A percentile compares a stretch with the other conserved stretches of the same genome.
phyloP scores from a whole-genome alignment of 2,888 invertebrate species.

The Julus scandinavius region DNA sequence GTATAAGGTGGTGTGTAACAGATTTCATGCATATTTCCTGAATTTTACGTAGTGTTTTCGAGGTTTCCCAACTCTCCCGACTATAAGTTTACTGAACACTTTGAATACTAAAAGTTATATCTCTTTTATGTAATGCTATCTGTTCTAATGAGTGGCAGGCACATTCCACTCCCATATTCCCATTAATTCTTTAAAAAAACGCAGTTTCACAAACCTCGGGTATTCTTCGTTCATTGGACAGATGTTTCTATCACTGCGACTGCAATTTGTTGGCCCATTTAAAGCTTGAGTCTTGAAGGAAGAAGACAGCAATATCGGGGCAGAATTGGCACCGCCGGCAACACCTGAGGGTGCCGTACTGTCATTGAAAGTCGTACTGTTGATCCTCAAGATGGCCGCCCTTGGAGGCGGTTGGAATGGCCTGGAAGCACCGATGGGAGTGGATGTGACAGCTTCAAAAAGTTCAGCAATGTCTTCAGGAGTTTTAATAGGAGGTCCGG shows the following conservation, averaged over 20 bases:
- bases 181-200: not conserved
- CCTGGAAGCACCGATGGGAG: slow-evolving; percentile 2
- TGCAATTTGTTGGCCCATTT: slow-evolving; percentile 52
- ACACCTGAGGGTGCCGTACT: not conserved
- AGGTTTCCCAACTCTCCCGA: too few relatives aligned
- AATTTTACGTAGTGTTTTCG: too few relatives aligned
- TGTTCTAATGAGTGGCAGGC: too few relatives aligned
- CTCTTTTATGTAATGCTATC: too few relatives aligned
- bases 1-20: too few relatives aligned
- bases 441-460: slow-evolving; percentile 19
- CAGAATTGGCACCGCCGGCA: not conserved
- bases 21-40: too few relatives aligned
- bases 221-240: slow-evolving; percentile 55
- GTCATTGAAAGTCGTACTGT: slow-evolving; percentile 24
- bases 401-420: slow-evolving; percentile 47
- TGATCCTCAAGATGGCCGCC: slow-evolving; percentile 20
- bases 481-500: slow-evolving; percentile 5
- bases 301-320: not conserved
- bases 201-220: slow-evolving; percentile 49
- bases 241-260: slow-evolving; percentile 51
- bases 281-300: slow-evolving; percentile 11
- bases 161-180: too few relatives aligned
- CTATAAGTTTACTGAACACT: too few relatives aligned
- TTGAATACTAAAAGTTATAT: too few relatives aligned
- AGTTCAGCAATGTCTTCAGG: slow-evolving; percentile 49